Base-by-base conservation (phyloP, 1,140 invertebrate species). In the Drosophila chauvacae region DNA sequence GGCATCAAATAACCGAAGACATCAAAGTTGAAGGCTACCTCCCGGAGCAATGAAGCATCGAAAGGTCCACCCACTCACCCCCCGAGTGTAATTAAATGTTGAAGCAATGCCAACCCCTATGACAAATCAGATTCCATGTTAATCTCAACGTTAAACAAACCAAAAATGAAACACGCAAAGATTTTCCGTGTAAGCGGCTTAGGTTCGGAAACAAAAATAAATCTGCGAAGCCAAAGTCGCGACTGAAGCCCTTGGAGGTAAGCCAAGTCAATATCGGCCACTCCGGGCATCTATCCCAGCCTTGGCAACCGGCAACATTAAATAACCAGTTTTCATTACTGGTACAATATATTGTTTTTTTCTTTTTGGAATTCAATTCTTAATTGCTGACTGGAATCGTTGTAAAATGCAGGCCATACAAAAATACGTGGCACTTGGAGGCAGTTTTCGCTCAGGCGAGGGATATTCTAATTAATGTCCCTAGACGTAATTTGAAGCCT, bases 131-230 rank as follows among this genome's bases (percentile, higher is more conserved):
- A 76, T 78, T 62, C 74, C 63, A 75, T 71, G 82, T 79, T 86
- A 86, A 86, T 86, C 82, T 82, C 44, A 68, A 79, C 59, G 79
- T 86, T 86, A 86, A 86, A 86, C 69, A 75, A 81, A 81, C 75
- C 82, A 85, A 78, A 68, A 78, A 58, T 60, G 82, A 85, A 86
- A 86, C 83, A 86, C 82, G 82, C 83, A 86, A 72, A 87, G 83
- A 86, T 87, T 87, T 63, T 51, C 64, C 68, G 64, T 64, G 83
- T 86, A 86, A 86, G 64, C 82, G 60, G 79, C 82, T 86, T 86
- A 86, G 48, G 37, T 47, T 55, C 18, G 41, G 63, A 61, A 72
- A 72, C 69, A 72, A 72, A 72, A 72, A 70, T 72, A 72, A 72
- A 72, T 72, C 69, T 70, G 53, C 53, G 66, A 59, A 50, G 69